Evolutionary conservation across 2,797 vertebrate genomes (phyloP).

Genomic region (Prionace glauca): DNA sequence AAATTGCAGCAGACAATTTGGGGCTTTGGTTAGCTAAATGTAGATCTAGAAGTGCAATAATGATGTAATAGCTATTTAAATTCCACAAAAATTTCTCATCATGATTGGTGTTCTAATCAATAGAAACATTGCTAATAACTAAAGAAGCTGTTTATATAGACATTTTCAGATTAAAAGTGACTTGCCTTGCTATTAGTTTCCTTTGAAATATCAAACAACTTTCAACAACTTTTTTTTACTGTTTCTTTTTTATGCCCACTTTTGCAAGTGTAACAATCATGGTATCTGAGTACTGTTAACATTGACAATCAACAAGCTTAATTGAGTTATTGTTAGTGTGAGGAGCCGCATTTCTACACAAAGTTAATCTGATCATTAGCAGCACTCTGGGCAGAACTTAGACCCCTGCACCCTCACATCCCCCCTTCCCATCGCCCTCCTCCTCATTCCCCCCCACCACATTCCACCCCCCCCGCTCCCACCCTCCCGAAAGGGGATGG

Average conservation of each 20-base stretch:
- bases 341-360: neutral
- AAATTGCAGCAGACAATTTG: neutral
- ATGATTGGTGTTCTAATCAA: neutral
- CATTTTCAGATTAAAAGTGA: neutral
- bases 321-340: neutral
- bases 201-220: neutral
- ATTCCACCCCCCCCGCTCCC: too few relatives aligned
- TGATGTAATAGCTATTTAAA: neutral
- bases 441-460: too few relatives aligned
- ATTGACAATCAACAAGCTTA: neutral
- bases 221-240: neutral
- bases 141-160: neutral
- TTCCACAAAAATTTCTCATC: neutral
- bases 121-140: neutral
- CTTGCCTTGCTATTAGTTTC: neutral
- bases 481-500: too few relatives aligned
- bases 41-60: neutral
- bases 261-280: neutral
- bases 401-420: too few relatives aligned
- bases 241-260: neutral
- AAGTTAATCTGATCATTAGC: neutral
- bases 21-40: neutral
- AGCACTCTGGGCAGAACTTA: neutral
- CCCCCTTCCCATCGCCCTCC: too few relatives aligned
- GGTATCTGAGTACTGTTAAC: neutral